Evolutionary conservation across 1,140 invertebrate species (phyloP), one percentile per base, ranked within the genome.

Genomic region (Temnothorax longispinosus): DNA sequence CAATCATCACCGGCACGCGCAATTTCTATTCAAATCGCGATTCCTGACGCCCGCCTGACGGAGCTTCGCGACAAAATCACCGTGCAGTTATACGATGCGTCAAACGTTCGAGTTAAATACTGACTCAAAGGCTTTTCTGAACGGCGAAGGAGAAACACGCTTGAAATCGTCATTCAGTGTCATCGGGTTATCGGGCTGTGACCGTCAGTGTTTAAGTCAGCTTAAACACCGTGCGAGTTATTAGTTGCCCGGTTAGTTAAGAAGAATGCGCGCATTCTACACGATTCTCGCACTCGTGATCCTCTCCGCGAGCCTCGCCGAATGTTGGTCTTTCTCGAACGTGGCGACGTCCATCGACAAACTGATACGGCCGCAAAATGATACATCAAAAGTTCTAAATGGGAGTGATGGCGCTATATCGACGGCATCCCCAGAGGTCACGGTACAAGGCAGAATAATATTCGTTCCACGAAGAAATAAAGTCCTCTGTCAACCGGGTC

Each of bases 361-460:
- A 7, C 4, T 62, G 3, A 64, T 85, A 54, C 76, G 38, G 1
- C n/a, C 76, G 54, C n/a, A 32, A 11, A 5, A 2, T 47, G 3
- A 65, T 21, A 54, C 27, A 0, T 52, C 11, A 10, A 75, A 15
- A 47, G 3, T 62, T 2, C 47, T 18, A 7, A 64, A 44, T 8
- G 56, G 5, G 0, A n/a, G 50, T 27, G 18, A 7, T 5, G 27
- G 7, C 13, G 27, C 15, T 3, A 44, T n/a, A 13, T 27, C 32
- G 11, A 87, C 18, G 8, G 10, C 11, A 21, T 4, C 65, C 41
- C 41, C 47, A 32, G 50, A 80, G 0, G 35, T 69, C 41, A 76
- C 50, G 13, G 72, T 86, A 3, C 38, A 85, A 27, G 86, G 88
- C 1, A 87, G 84, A 10, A 92, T 94, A 85, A 93, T 94, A 85